These are phyloP conservation scores for Heteropelma amictum DNA, from an alignment of 2,888 invertebrate species.

Conservation along the genomic window DNA sequence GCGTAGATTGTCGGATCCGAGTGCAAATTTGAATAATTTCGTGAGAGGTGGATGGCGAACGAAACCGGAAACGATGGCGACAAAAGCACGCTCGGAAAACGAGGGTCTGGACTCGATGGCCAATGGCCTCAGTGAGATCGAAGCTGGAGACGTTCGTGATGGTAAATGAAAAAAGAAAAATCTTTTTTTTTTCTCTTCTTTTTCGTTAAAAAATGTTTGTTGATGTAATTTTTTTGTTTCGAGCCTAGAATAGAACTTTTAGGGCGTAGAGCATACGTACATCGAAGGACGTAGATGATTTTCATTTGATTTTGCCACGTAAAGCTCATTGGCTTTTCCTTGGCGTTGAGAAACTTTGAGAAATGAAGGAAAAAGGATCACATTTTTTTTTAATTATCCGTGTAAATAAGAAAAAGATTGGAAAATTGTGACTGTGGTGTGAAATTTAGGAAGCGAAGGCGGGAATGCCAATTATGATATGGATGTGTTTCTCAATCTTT, in stretches of 20 bases:
- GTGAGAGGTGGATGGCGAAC: conserved; percentile 90
- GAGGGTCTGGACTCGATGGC: conserved; percentile 93
- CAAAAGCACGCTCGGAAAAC: conserved; percentile 92
- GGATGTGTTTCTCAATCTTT: conserved; percentile 32
- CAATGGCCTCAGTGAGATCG: conserved; percentile 92
- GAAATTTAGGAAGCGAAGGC: conserved; percentile 33
- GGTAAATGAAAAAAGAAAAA: conserved; percentile 81
- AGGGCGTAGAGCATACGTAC: too few relatives aligned
- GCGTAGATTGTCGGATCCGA: conserved; percentile 94
- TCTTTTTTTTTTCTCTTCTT: background rate
- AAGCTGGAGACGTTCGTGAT: conserved; percentile 94
- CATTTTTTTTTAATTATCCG: too few relatives aligned
- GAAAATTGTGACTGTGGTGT: background rate
- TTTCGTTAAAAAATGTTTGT: background rate
- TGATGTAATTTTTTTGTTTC: background rate
- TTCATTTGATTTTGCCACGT: too few relatives aligned
- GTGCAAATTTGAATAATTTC: conserved; percentile 92
- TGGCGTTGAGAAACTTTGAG: too few relatives aligned
- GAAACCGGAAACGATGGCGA: conserved; percentile 79
- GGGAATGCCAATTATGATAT: conserved; percentile 14
- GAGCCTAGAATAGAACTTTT: too few relatives aligned
- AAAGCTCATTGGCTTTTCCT: too few relatives aligned
- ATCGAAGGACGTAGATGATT: too few relatives aligned
- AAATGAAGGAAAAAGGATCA: conserved; percentile 26
- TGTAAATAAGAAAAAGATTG: too few relatives aligned